Evolutionary conservation across 1,140 invertebrate species (phyloP).

Genomic region (Drosophila ogumai): DNA sequence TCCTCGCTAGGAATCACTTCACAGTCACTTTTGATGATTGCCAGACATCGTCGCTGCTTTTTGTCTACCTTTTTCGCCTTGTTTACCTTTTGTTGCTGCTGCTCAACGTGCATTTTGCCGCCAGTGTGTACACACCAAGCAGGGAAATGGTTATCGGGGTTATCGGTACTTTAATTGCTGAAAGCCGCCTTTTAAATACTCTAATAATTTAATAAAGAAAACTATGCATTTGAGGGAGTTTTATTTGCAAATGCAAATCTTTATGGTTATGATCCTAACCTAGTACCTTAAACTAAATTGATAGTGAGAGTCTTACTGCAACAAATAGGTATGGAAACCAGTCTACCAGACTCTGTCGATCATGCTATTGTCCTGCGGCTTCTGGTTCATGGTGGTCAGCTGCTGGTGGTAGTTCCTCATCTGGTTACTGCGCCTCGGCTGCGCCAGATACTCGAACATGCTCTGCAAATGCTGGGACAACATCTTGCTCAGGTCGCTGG

Average conservation of each 20-base stretch:
- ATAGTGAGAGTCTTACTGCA: slow-evolving; percentile 29
- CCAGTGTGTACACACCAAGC: neutral
- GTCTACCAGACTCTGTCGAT: slow-evolving; percentile 84
- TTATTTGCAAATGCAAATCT: slow-evolving; percentile 19
- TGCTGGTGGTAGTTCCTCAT: slow-evolving; percentile 89
- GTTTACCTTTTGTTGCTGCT: slow-evolving; percentile 59
- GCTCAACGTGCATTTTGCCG: slow-evolving; percentile 53
- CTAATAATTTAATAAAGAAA: neutral
- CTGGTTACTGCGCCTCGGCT: slow-evolving; percentile 90
- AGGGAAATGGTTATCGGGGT: neutral
- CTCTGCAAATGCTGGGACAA: slow-evolving; percentile 96
- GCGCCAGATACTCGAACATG: slow-evolving; percentile 98
- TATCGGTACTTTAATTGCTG: neutral
- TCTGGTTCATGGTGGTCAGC: slow-evolving; percentile 79
- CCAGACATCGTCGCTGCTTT: slow-evolving; percentile 69
- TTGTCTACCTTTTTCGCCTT: slow-evolving; percentile 71
- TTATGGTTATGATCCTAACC: slow-evolving; percentile 1
- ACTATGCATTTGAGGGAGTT: neutral
- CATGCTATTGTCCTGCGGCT: slow-evolving; percentile 84
- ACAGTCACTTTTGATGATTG: slow-evolving; percentile 69
- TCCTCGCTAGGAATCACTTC: slow-evolving; percentile 67
- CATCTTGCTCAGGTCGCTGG: slow-evolving; percentile 96
- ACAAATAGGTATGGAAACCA: slow-evolving; percentile 2
- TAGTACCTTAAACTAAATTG: slow-evolving; percentile 10
- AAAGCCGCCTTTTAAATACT: neutral